Evolutionary conservation across 2,113 vertebrate species (phyloP), one percentile per base, ranked within the genome.

Genomic region (Pandion haliaetus): DNA sequence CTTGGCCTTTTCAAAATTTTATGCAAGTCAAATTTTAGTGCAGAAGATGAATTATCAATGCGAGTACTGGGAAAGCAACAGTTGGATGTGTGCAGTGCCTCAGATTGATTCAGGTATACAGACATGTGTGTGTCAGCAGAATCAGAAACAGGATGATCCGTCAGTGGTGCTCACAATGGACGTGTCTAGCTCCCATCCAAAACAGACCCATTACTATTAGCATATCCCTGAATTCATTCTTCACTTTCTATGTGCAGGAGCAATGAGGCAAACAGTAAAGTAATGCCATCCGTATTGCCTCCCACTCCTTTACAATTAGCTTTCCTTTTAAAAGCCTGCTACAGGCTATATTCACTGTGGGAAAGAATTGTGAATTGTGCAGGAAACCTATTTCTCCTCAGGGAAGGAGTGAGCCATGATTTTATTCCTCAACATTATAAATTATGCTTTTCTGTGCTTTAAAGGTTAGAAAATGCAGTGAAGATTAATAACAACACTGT

Each of bases 1-100:
- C 72, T 94, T 88, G 95, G 74, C 85, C 86, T 97, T 97, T 96
- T 97, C 87, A 93, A 95, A 92, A 96, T 95, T 88, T 95, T 81
- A 85, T 93, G 93, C 90, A 95, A 98, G 96, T 97, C 95, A 97
- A 70, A 96, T 52, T 70, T 97, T 87, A 86, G 70, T 92, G 78
- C 88, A 95, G 95, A 95, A 78, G 93, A 95, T 80, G 90, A 95
- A 96, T 96, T 93, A 82, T 40, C 96, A 90, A 40, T 61, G 59
- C 61, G 92, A 70, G 93, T 38, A 77, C 82, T 77, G 73, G 87
- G 76, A 96, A 86, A 97, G 87, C 95, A 97, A 88, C 66, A 96
- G 90, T 95, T 96, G 88, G 62, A 94, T 17, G 14, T 86, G 91
- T 83, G 85, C 97, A 94, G 12, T 93, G 92, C 81, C 86, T 97